Base-by-base conservation (phyloP, 1,140 invertebrate species). In the Heterodera carotae region DNA sequence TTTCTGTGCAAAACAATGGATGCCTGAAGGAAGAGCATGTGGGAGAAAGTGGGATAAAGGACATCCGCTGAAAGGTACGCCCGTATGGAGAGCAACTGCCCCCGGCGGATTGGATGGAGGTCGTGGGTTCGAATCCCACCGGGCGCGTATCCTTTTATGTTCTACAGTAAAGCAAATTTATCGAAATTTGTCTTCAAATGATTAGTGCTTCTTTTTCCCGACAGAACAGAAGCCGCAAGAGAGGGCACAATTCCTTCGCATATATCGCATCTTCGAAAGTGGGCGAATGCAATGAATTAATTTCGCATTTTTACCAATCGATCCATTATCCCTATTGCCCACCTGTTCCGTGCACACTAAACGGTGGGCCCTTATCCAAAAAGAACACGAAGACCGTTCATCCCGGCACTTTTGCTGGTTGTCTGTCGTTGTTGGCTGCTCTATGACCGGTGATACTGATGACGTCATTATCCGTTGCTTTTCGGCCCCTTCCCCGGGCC, bases 161-260 rank as follows among this genome's bases (percentile, higher is more conserved):
- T n/a, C n/a, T n/a, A n/a, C n/a, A n/a, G n/a, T n/a, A n/a, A n/a
- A n/a, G n/a, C 39, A 1, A 43, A 10, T 43, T 43, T 43, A 43
- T 43, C 7, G 15, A 12, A 43, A 12, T 43, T 43, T 7, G 39
- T 43, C 36, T 39, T 39, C 36, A 6, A 39, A 4, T 53, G 48
- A 22, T 53, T 2, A 53, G 18, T 53, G 48, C 48, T 53, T 53
- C 48, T 18, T 53, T 53, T 18, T 53, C 4, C 18, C 48, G 18
- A n/a, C n/a, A n/a, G 34, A 48, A 75, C 77, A 79, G 34, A 31
- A 60, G 5, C 43, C 34, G 71, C 77, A 79, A 12, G 76, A 71
- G 27, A 80, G 64, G 36, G 77, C 77, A 33, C 77, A 79, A 60
- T 79, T 79, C 36, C 34, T 59, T 67, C 69, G 22, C 77, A 79